A percentile compares a stretch with the other conserved stretches of the same genome.
These are phyloP conservation scores for Stigmatopora nigra DNA, from an alignment of 2,113 vertebrate species.

Conservation along the genomic window DNA sequence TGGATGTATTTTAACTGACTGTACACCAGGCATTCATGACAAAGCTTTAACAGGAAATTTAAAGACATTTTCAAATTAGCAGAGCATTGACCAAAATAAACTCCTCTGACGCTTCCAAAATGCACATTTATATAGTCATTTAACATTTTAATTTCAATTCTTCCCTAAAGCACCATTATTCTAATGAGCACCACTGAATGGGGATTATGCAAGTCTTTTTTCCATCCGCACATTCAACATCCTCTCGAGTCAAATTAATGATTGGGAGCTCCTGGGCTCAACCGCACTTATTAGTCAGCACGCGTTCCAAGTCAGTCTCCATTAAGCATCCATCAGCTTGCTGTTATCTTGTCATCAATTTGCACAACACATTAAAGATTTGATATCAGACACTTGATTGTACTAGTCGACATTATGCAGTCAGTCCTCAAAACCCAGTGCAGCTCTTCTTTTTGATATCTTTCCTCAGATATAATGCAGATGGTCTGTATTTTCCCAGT, in stretches of 20 bases:
- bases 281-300: constrained; percentile 53
- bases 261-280: constrained; percentile 40
- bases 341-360: constrained; percentile 27
- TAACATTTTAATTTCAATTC: constrained; percentile 47
- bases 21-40: not conserved
- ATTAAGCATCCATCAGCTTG: constrained; percentile 19
- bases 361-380: not conserved
- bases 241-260: constrained; percentile 44
- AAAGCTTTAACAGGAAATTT: not conserved
- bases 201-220: constrained; percentile 50
- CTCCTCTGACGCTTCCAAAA: constrained; percentile 31
- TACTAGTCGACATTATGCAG: constrained; percentile 7
- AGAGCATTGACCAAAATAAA: constrained; percentile 15
- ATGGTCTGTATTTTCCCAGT: constrained; percentile 13
- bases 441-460: constrained; percentile 1
- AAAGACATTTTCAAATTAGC: not conserved
- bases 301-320: constrained; percentile 37
- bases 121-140: constrained; percentile 36
- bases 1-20: too few species aligned
- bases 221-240: constrained; percentile 31
- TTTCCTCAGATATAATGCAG: constrained; percentile 16
- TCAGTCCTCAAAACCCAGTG: constrained; percentile 18
- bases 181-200: constrained; percentile 39
- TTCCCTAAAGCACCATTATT: constrained; percentile 34
- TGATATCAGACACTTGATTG: constrained; percentile 14